These are phyloP conservation scores for Pandemis cinnamomeana DNA, from an alignment of 2,888 invertebrate genomes.

Conservation along the genomic window DNA sequence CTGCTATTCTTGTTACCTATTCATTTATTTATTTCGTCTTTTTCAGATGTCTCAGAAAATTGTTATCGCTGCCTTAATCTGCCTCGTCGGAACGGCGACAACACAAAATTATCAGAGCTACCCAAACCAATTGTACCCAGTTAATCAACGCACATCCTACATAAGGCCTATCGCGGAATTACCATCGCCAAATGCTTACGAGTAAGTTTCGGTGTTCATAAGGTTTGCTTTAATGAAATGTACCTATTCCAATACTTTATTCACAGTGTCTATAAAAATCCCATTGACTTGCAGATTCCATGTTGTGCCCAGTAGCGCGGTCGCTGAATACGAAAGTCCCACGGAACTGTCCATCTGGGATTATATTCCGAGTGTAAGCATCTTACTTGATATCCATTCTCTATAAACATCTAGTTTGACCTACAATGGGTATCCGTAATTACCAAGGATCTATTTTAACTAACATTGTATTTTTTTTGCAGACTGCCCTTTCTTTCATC, in stretches of 20 bases:
- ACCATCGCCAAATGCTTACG: constrained; percentile 43
- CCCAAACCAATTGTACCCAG: constrained; percentile 43
- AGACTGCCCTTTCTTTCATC: constrained; percentile 49
- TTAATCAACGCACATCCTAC: constrained; percentile 44
- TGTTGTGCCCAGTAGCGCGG: constrained; percentile 47
- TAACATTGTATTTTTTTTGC: constrained; percentile 38
- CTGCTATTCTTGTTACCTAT: neutral
- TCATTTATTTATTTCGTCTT: neutral
- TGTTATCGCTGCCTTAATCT: constrained; percentile 36
- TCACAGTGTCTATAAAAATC: neutral
- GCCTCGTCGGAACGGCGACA: constrained; percentile 38
- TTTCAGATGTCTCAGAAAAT: constrained; percentile 46
- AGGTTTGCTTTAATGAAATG: neutral
- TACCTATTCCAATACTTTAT: neutral
- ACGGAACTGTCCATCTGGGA: constrained; percentile 49
- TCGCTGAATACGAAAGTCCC: constrained; percentile 45
- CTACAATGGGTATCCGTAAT: no score
- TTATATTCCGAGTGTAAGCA: constrained; percentile 56
- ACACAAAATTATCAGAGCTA: constrained; percentile 45
- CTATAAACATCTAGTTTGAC: neutral
- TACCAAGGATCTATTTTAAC: neutral
- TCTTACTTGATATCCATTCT: constrained; percentile 20
- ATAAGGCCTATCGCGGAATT: constrained; percentile 41
- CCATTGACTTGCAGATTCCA: constrained; percentile 46
- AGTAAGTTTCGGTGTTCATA: constrained; percentile 46